Evolutionary conservation across 2,797 vertebrate species (phyloP), one percentile per base, ranked within the genome.

Genomic region (Coregonus sp.): DNA sequence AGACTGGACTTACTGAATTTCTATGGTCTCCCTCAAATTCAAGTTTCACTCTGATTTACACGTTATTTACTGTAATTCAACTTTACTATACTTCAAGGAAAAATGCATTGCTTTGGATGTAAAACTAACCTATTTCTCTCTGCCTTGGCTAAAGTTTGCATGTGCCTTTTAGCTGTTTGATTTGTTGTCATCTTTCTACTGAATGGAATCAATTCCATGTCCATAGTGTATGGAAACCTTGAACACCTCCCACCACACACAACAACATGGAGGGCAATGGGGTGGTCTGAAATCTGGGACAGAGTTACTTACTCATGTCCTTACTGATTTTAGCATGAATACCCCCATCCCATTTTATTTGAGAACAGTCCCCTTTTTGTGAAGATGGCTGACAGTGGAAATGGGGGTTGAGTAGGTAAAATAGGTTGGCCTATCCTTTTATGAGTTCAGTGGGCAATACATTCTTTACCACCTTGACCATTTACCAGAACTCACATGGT

Each of bases 401-500:
- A 47, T 9, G 40, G 9, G 40, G 40, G 20, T 20, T 15, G 51
- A 61, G 65, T 66, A 35, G 40, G 33, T 54, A 51, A 67, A 54
- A 73, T 74, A 89, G 86, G 82, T 84, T 20, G 81, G 79, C 70
- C 90, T 91, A 90, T 87, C 91, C 89, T 87, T 85, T 90, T 89
- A 92, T 92, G 85, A 90, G 89, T 91, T 70, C 59, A 63, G 20
- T 76, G 89, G 84, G 91, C 89, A 92, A 91, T 94, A 94, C 95
- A 96, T 92, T 90, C 91, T 93, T 93, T 90, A 82, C 86, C 87
- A 90, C 88, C 91, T 92, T 94, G 92, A 95, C 90, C 91, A 84
- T 88, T 94, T 94, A 92, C 91, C 87, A 92, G 89, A 92, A 90
- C 66, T 91, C 90, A 88, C 89, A 88, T 89, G 89, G 85, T 89